Base-by-base conservation (phyloP, 2,888 invertebrate genomes). In the Machimus rusticus region DNA sequence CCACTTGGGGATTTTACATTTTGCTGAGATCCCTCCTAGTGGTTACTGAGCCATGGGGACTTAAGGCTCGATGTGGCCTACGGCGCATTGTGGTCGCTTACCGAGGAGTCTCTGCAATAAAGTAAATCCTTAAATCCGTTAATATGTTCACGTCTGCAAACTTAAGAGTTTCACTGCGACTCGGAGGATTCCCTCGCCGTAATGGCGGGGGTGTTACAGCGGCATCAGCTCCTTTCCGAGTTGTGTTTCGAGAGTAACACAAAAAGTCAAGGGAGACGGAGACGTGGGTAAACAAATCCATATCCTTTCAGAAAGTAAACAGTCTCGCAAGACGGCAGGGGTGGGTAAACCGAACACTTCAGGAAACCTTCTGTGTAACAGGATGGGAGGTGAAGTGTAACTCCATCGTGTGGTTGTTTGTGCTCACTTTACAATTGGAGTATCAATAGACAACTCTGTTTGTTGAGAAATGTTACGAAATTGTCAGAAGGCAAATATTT, bases 251-350 rank as follows among this genome's bases (percentile, higher is more conserved):
- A 12, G 28, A 86, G 86, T 16, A 74, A 74, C 55, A 77, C 37
- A 86, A 55, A 86, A 86, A 76, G 77, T 77, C 86, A 86, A 46
- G 86, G 34, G 51, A 39, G 55, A 86, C 55, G 34, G 51, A 39
- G 55, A 86, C 55, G 77, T 74, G 77, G 86, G 77, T 86, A 86
- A 86, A 86, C 86, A 86, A 86, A 77, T 86, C 86, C 55, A 86
- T 86, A 86, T 86, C 76, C 77, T 86, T 76, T 86, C 86, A 77
- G 86, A 77, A 77, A 86, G 31, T 77, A 86, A 86, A 86, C 86
- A 77, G 46, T 77, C 86, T 86, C 55, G 77, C 55, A 46, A 77
- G 51, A 46, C 77, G 77, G 55, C 19, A 19, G 76, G 86, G 19
- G 46, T 46, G 86, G 86, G 16, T 74, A 74, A 74, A 74, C 74